Percentiles rank a stretch among this genome's conserved stretches.
phyloP scores from a whole-genome alignment of 2,797 vertebrate species.

The Falco rusticolus region DNA sequence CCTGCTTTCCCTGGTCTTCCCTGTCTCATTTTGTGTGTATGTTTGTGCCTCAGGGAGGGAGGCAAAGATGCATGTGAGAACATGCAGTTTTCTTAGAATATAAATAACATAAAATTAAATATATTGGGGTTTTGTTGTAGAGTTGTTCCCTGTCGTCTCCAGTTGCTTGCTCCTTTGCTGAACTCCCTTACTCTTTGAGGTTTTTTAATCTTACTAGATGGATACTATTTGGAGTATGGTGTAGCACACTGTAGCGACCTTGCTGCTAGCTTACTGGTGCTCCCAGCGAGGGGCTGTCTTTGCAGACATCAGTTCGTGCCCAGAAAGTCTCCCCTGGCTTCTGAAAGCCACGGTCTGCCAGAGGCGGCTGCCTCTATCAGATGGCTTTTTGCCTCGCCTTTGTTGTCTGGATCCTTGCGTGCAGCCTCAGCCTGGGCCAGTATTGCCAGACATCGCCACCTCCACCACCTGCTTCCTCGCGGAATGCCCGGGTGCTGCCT shows the following conservation, averaged over 20 bases:
- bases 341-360: background rate
- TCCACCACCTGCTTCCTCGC: background rate
- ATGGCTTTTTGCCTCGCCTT: constrained; percentile 30
- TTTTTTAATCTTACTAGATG: background rate
- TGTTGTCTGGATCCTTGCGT: constrained; percentile 48
- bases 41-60: constrained; percentile 16
- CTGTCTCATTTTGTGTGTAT: background rate
- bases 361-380: background rate
- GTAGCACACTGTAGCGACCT: background rate
- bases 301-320: background rate
- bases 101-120: constrained; percentile 37
- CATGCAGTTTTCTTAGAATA: constrained; percentile 1
- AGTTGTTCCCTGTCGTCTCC: constrained; percentile 14
- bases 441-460: background rate
- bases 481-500: background rate
- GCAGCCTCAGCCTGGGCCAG: background rate
- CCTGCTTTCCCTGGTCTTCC: background rate
- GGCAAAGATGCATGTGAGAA: constrained; percentile 35
- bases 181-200: background rate
- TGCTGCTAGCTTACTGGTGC: background rate
- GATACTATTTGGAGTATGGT: background rate
- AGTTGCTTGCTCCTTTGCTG: background rate
- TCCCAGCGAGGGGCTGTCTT: background rate
- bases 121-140: background rate
- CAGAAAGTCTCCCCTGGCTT: background rate